Percentiles rank a stretch among this genome's conserved stretches.
Conservation (phyloP, 2,113 vertebrate species). For the Onychostoma macrolepis region DNA sequence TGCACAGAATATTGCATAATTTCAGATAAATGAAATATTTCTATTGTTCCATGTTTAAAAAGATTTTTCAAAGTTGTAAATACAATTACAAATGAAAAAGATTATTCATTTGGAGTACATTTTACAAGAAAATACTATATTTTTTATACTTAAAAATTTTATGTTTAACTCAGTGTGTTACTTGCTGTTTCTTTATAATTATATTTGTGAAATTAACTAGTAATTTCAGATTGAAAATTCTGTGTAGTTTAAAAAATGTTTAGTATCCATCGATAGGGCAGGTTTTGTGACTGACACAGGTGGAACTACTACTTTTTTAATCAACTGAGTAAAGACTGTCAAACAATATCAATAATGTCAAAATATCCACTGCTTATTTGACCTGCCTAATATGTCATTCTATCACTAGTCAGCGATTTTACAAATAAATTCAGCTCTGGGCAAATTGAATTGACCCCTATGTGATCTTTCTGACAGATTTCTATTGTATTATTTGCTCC, state of each 20-base stretch:
- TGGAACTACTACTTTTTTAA: neutral
- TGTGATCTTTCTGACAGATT: slow-evolving; percentile 20
- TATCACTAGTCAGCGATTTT: neutral
- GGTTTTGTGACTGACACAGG: neutral
- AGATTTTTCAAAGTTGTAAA: too few species aligned
- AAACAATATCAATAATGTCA: neutral
- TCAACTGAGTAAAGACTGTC: neutral
- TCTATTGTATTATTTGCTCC: neutral
- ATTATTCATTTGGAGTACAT: too few species aligned
- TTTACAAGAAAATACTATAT: too few species aligned
- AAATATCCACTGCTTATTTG: neutral
- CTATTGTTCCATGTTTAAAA: too few species aligned
- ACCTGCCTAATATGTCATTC: neutral
- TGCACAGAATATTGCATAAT: neutral
- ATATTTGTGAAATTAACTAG: neutral
- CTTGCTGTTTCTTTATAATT: neutral
- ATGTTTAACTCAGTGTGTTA: too few species aligned
- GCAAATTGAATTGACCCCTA: neutral
- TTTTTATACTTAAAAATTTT: too few species aligned
- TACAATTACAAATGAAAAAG: too few species aligned
- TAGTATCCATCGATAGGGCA: neutral
- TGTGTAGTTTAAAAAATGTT: neutral
- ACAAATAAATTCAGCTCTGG: neutral
- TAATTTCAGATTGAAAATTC: neutral
- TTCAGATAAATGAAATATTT: too few species aligned